Base-by-base conservation (phyloP, 2,113 vertebrate genomes). In the Podarcis raffonei region DNA sequence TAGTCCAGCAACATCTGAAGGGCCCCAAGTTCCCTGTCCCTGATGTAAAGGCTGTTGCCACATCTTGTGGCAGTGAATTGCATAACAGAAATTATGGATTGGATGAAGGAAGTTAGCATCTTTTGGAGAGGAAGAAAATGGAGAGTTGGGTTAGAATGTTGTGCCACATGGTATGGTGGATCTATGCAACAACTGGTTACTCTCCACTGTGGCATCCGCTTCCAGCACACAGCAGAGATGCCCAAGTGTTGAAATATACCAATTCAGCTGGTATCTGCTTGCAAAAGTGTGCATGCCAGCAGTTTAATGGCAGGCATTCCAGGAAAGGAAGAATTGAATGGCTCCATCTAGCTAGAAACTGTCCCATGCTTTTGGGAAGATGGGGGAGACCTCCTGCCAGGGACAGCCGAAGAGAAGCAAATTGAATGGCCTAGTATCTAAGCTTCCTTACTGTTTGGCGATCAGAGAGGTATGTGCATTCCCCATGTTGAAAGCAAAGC, bases 391-490 rank as follows among this genome's bases (percentile, higher is more conserved):
- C 48, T 37, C 22, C 11, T 35, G 15, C 32, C 11, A 59, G 32
- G 8, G 57, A 35, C 72, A 37, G 32, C 11, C 0, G 27, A 1
- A 37, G 66, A 20, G 32, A 69, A 32, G 30, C 42, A 7, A 39
- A 39, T 48, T 8, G 53, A 37, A 66, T 30, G 77, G 32, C 23
- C 48, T 18, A 23, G n/a, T 35, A 16, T 48, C 66, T 37, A 7
- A 11, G 42, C 11, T 22, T 74, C 25, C 83, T 30, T 32, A 75
- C 9, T 23, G 37, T 6, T 23, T 39, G 20, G 25, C 65, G 85
- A n/a, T 16, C 1, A 0, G 27, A 84, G 15, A 23, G 83, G 76
- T 16, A 32, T 65, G n/a, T 22, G 0, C 0, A 0, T 66, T 59
- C 27, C 37, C 35, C 1, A 20, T 25, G 25, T 27, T 78, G 1